Evolutionary conservation across 2,797 vertebrate species (phyloP).

Genomic region (Amblyopsis hoosieri): DNA sequence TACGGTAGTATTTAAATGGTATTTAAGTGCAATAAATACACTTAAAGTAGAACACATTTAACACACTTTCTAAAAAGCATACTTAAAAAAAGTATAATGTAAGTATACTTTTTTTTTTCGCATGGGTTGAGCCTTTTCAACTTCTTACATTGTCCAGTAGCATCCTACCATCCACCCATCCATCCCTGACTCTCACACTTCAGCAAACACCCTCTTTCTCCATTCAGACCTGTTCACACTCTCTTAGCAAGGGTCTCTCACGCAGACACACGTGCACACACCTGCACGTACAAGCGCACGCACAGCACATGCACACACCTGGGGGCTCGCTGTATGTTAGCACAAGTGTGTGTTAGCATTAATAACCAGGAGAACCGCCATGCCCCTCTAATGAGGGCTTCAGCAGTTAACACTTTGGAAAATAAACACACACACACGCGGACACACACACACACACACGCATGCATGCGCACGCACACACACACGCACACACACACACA

Average conservation of each 20-base stretch:
- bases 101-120: no score
- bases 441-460: conserved; percentile 15
- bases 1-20: no score
- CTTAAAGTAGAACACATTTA: no score
- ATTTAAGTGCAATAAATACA: no score
- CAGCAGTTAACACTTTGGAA: not conserved
- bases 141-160: no score
- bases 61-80: no score
- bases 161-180: not conserved
- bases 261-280: not conserved
- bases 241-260: not conserved
- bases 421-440: conserved; percentile 1
- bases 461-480: not conserved
- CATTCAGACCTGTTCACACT: not conserved
- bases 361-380: not conserved
- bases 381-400: not conserved
- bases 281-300: not conserved
- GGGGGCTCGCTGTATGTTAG: not conserved
- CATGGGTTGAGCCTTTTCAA: no score
- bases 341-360: not conserved
- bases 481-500: conserved; percentile 12
- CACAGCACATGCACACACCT: not conserved
- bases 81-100: no score
- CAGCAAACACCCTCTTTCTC: not conserved
- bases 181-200: not conserved